Conservation (phyloP, 2,888 invertebrate species). For the Monochamus alternatus region DNA sequence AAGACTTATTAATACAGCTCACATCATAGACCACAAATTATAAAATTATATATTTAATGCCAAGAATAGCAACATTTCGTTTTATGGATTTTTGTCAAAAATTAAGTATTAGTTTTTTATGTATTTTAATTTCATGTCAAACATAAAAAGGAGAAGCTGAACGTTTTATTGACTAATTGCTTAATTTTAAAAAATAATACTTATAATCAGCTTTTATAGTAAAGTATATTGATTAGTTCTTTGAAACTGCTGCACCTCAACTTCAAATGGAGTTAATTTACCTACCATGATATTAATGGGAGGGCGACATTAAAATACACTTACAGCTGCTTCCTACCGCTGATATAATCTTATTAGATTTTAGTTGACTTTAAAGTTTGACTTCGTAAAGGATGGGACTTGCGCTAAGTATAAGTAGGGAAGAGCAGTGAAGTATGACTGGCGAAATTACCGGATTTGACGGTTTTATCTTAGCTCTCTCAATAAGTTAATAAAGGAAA, state of each 20-base stretch:
- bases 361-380: conserved; percentile 26
- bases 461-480: too few species aligned
- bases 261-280: neutral
- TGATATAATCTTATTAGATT: conserved; percentile 21
- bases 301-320: conserved; percentile 21
- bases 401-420: neutral
- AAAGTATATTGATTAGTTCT: neutral
- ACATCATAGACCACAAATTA: too few species aligned
- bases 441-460: neutral
- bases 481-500: too few species aligned
- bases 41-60: too few species aligned
- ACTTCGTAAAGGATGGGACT: conserved; percentile 10
- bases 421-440: neutral
- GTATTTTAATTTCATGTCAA: too few species aligned
- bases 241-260: neutral
- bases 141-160: too few species aligned
- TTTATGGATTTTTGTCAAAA: too few species aligned
- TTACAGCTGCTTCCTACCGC: conserved; percentile 9
- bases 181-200: too few species aligned
- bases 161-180: too few species aligned
- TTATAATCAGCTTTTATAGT: neutral
- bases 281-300: conserved; percentile 1
- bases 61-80: too few species aligned
- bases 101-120: too few species aligned
- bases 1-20: too few species aligned